Evolutionary conservation across 2,888 invertebrate genomes (phyloP).

Genomic region (Drosophila tanythrix): DNA sequence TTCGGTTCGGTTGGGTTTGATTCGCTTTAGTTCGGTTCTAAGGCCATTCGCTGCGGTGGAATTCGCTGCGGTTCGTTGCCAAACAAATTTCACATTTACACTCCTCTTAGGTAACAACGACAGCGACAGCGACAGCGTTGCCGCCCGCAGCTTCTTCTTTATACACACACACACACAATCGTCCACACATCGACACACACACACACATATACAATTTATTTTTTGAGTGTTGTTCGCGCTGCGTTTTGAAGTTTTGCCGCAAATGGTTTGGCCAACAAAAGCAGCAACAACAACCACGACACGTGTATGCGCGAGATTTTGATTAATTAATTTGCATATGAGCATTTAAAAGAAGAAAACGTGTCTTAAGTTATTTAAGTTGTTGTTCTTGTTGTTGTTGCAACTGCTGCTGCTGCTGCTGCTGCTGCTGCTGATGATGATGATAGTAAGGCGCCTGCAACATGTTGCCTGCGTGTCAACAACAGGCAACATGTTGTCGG

Average conservation of each 20-base stretch:
- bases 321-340: slow-evolving; percentile 80
- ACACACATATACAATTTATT: slow-evolving; percentile 6
- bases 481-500: slow-evolving; percentile 42
- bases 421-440: slow-evolving; percentile 33
- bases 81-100: slow-evolving; percentile 46
- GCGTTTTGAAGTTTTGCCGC: slow-evolving; percentile 75
- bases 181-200: neutral
- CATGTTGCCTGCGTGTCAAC: slow-evolving; percentile 44
- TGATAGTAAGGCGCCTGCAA: slow-evolving; percentile 39
- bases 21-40: slow-evolving; percentile 18
- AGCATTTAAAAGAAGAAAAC: slow-evolving; percentile 60
- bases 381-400: slow-evolving; percentile 22
- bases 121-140: slow-evolving; percentile 31
- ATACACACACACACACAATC: neutral
- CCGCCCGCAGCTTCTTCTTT: slow-evolving; percentile 59
- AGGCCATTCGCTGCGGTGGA: slow-evolving; percentile 26
- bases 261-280: slow-evolving; percentile 62
- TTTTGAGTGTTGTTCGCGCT: slow-evolving; percentile 39
- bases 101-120: slow-evolving; percentile 30
- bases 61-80: slow-evolving; percentile 55
- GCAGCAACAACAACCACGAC: slow-evolving; percentile 37
- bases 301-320: slow-evolving; percentile 71
- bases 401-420: slow-evolving; percentile 1
- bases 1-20: slow-evolving; percentile 20
- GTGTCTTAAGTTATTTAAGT: slow-evolving; percentile 45